Base-by-base conservation (phyloP, 2,888 invertebrate genomes). In the Tenthredo livida region DNA sequence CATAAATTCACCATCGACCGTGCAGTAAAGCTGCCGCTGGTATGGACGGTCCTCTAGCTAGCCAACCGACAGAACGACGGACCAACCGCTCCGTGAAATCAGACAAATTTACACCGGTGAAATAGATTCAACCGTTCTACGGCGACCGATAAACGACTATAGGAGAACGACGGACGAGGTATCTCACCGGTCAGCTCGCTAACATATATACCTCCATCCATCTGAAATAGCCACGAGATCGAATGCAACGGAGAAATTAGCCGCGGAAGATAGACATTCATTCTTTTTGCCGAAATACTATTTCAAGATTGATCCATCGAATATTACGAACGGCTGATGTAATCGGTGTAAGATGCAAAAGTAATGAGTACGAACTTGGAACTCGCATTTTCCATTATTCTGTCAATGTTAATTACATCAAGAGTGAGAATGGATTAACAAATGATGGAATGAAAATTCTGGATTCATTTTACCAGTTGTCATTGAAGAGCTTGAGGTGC, bases 1-100 rank as follows among this genome's bases (percentile, higher is more conserved):
- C 86, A 86, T 88, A 87, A 88, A 88, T 87, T 85, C 85, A 85
- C 87, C 85, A 85, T 87, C 67, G 86, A 61, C 73, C 40, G 86
- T 86, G 77, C 54, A 43, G 67, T 83, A 67, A 37, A 54, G 82
- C 65, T 25, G 58, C 43, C 58, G 10, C 37, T 29, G 50, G 33
- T 77, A 77, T 25, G 50, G 77, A 29, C 47, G 29, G 77, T 77
- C 80, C 80, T 29, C 33, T 77, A 17, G 29, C 4, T 77, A 17
- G 29, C 10, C 10, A 77, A 54, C 67, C 50, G 77, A 40, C 9
- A 29, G 77, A 58, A 21, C 67, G 83, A 67, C 43, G 83, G 67
- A 83, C 65, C 58, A 58, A 80, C 61, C 58, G 58, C 61, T 61
- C 80, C 80, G 33, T 80, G 61, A 80, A 80, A 80, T 80, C 58